Conservation (phyloP, 2,113 vertebrate species). For the Tursiops truncatus region DNA sequence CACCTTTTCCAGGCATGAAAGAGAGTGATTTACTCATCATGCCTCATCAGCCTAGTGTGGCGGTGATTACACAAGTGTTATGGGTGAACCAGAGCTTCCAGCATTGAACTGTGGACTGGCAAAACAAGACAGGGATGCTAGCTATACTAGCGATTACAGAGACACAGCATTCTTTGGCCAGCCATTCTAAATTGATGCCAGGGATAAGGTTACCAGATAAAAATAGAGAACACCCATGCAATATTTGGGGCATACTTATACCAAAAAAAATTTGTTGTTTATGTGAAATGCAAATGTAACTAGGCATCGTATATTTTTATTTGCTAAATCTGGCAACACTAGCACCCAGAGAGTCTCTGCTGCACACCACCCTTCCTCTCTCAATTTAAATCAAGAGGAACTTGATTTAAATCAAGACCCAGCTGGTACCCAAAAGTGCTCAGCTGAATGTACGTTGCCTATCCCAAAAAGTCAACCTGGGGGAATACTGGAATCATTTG, state of each 20-base stretch:
- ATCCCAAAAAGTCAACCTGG: background rate
- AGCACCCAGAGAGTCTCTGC: background rate
- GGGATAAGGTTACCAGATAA: background rate
- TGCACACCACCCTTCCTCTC: background rate
- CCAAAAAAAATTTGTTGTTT: background rate
- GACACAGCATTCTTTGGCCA: background rate
- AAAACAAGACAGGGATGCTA: background rate
- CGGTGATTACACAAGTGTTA: conserved; percentile 7
- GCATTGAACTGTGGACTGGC: background rate
- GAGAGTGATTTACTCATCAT: conserved; percentile 56
- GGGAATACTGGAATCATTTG: background rate
- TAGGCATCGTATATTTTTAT: background rate
- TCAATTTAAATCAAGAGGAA: background rate
- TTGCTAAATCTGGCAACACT: background rate
- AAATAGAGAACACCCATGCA: background rate
- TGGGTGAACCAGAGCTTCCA: background rate
- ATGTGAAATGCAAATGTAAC: background rate
- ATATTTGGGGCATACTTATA: background rate
- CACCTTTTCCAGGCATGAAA: conserved; percentile 37
- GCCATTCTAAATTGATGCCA: conserved; percentile 16
- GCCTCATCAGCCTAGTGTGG: conserved; percentile 59
- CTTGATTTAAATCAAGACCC: background rate
- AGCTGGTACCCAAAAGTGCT: background rate
- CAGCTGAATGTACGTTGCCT: background rate
- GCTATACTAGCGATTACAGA: background rate